Base-by-base conservation (phyloP, 2,888 invertebrate species). In the Synanthedon vespiformis region DNA sequence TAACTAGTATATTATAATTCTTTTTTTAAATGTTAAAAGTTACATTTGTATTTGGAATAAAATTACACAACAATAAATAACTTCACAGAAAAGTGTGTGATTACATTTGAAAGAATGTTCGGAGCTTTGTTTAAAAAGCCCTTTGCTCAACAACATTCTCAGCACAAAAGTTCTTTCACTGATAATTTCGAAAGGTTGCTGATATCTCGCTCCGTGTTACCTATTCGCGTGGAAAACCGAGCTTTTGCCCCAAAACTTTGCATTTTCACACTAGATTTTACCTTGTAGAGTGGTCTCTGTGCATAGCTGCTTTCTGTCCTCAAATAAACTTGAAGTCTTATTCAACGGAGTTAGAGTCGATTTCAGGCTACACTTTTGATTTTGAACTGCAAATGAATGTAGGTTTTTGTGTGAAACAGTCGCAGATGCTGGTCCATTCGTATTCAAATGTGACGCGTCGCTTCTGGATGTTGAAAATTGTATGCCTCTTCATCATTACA, bases 371-470 rank as follows among this genome's bases (percentile, higher is more conserved):
- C 34, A 34, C 34, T 2, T 34, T 16, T 40, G 40, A 40, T 52
- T 54, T 13, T 12, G 48, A 14, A 22, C 12, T 16, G 47, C 40
- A 47, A 13, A 50, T 27, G 14, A 51, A 51, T 41, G 48, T 52
- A 52, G 44, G 51, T 52, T 41, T 55, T 53, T 52, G 27, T 14
- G 12, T 49, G 40, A 48, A 40, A 50, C 52, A 55, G 44, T 13
- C 53, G 47, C 56, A 56, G 56, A 56, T 56, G 56, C 51, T 52
- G 50, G 53, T 49, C 51, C 54, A 57, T 58, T 58, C 57, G 52
- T 54, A 58, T 58, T 57, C 55, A 58, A 57, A 56, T 58, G 56
- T 44, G 53, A 49, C 13, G 51, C 48, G 52, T 34, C 18, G 13
- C 16, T 16, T 16, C 11, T 22, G 48, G 18, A 18, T 48, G 16